These are phyloP conservation scores for Cherax quadricarinatus DNA, from an alignment of 1,140 invertebrate genomes.

Conservation along the genomic window DNA sequence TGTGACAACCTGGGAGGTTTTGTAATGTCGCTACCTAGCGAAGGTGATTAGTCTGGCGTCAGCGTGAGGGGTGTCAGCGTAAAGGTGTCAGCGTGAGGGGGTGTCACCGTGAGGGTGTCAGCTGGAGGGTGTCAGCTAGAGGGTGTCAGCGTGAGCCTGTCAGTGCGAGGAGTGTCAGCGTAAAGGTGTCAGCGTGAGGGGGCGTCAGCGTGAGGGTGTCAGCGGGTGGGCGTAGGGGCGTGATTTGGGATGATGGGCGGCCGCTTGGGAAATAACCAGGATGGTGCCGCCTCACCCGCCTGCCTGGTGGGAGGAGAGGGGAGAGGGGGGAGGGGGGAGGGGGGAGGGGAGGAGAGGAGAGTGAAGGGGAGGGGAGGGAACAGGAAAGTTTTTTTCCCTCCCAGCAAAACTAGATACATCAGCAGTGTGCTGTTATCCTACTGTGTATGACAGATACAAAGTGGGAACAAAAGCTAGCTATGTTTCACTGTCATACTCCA, in stretches of 20 bases:
- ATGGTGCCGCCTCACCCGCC: background rate
- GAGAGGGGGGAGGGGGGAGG: background rate
- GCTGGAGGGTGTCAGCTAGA: background rate
- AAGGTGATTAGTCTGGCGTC: too few relatives aligned
- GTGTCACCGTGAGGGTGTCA: background rate
- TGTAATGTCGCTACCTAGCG: too few relatives aligned
- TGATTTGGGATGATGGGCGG: slow-evolving; percentile 41
- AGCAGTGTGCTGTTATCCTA: too few relatives aligned
- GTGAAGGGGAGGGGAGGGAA: background rate
- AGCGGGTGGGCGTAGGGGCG: slow-evolving; percentile 21
- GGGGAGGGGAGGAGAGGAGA: background rate
- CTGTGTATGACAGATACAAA: too few relatives aligned
- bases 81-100: background rate
- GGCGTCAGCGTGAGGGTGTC: too few relatives aligned
- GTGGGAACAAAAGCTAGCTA: too few relatives aligned
- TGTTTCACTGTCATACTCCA: too few relatives aligned
- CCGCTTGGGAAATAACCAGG: slow-evolving; percentile 39
- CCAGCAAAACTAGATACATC: too few relatives aligned
- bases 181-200: slow-evolving; percentile 12
- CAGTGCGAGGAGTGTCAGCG: slow-evolving; percentile 10
- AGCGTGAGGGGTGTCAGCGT: background rate
- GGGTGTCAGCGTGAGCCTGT: background rate
- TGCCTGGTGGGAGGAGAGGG: slow-evolving; percentile 8
- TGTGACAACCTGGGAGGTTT: too few relatives aligned
- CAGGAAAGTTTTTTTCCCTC: too few relatives aligned